A percentile compares a stretch with the other conserved stretches of the same genome.
These are phyloP conservation scores for Lysiphlebus fabarum DNA, from an alignment of 1,140 invertebrate species.

Conservation along the genomic window DNA sequence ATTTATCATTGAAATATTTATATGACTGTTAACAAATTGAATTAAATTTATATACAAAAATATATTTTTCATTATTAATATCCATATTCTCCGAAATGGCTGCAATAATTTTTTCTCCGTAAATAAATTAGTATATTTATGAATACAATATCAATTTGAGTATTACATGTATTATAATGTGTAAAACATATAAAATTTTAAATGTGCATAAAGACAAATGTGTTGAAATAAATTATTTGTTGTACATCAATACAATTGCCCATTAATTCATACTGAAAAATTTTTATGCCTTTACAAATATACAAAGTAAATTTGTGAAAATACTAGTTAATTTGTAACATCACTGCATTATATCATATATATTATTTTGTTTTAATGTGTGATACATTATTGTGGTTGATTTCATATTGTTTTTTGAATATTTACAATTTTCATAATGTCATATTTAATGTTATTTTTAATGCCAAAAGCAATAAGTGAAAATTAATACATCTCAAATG, in stretches of 20 bases:
- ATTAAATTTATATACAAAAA: no score
- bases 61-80: no score
- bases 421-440: constrained; percentile 9
- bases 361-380: neutral
- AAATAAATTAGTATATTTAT: no score
- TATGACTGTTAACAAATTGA: no score
- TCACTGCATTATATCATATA: neutral
- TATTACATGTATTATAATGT: no score
- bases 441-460: constrained; percentile 16
- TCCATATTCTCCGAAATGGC: no score
- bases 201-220: no score
- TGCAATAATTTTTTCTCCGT: no score
- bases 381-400: constrained; percentile 7
- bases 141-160: no score
- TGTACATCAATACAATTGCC: neutral
- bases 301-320: constrained; percentile 3
- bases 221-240: constrained; percentile 1
- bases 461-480: no score
- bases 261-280: neutral
- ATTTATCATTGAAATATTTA: no score
- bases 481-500: neutral
- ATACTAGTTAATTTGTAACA: constrained; percentile 8
- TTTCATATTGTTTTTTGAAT: constrained; percentile 10
- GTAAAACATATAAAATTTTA: no score
- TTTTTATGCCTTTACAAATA: constrained; percentile 9